Evolutionary conservation across 37 sponge, comb jelly and placozoan species (phyloP), one percentile per base, ranked within the genome.

Genomic region (Diacarnus erythraeanus): DNA sequence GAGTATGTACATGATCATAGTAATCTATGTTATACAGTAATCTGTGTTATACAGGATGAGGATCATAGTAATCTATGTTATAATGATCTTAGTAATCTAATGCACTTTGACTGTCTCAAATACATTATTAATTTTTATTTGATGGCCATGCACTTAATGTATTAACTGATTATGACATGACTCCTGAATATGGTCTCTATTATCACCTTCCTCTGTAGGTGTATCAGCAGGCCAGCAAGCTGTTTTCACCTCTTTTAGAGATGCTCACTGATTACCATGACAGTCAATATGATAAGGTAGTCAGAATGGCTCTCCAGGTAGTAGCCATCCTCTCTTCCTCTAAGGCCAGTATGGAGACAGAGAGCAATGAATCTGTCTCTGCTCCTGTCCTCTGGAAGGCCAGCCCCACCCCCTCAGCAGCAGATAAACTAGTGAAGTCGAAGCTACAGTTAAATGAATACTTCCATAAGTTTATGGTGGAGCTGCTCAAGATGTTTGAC

Each of bases 401-500:
- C 26, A 54, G 33, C 15, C 23, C 71, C 40, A 54, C 47, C 57
- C 57, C 39, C 57, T 2, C 54, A 5, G 8, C 44, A 12, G 74
- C 26, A 27, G 35, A 8, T 2, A 51, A n/a, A 25, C 9, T 33
- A 40, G 61, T 41, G 12, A 30, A 54, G 37, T 4, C 51, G 1
- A 31, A 39, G 43, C 54, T 38, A 26, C 65, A 64, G 37, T 57
- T 80, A 10, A 87, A 87, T 34, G 80, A 81, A 25, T 93, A 84
- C 65, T 95, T 95, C 61, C 82, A 72, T 15, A 34, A 77, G 66
- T 88, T 95, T 57, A 61, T 95, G 8, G 60, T 78, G 35, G 86
- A 83, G 64, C 74, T 97, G 57, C 43, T 97, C 69, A 79, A 75
- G 40, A 67, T 86, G 82, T 97, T 97, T 86, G 68, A 72, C 23